Evolutionary conservation across 2,113 vertebrate genomes (phyloP).

Genomic region (Tringa solitaria): DNA sequence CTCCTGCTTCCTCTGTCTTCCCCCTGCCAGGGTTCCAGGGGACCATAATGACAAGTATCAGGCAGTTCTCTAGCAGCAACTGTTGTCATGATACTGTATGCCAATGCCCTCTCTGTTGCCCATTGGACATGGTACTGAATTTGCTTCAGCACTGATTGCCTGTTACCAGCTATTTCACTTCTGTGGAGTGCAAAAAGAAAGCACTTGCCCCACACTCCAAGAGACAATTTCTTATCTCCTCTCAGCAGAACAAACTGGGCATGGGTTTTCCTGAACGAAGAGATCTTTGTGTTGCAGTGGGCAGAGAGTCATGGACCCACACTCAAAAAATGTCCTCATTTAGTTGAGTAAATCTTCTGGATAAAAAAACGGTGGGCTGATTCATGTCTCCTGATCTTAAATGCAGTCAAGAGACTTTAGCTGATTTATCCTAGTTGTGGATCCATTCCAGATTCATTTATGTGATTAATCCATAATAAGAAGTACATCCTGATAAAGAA

Average conservation of each 20-base stretch:
- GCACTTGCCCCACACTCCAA: background rate
- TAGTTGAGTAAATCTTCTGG: background rate
- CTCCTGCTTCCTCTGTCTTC: background rate
- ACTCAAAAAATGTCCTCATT: background rate
- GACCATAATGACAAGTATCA: background rate
- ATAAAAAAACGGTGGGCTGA: background rate
- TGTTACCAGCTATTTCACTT: background rate
- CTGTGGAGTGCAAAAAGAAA: background rate
- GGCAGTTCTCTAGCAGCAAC: background rate
- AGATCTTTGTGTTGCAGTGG: background rate
- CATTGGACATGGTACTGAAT: background rate
- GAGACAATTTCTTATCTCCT: background rate
- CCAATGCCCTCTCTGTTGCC: background rate
- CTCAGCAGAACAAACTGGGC: background rate
- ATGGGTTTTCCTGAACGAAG: background rate
- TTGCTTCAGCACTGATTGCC: background rate
- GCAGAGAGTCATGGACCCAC: background rate
- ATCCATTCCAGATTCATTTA: background rate
- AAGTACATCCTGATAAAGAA: background rate
- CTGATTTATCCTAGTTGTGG: background rate
- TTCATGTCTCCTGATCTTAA: background rate
- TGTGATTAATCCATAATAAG: background rate
- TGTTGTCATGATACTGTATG: background rate
- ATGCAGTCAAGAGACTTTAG: background rate
- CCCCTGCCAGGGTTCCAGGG: background rate